These are phyloP conservation scores for Leuciscus waleckii DNA, from an alignment of 2,797 vertebrate species.

Conservation along the genomic window DNA sequence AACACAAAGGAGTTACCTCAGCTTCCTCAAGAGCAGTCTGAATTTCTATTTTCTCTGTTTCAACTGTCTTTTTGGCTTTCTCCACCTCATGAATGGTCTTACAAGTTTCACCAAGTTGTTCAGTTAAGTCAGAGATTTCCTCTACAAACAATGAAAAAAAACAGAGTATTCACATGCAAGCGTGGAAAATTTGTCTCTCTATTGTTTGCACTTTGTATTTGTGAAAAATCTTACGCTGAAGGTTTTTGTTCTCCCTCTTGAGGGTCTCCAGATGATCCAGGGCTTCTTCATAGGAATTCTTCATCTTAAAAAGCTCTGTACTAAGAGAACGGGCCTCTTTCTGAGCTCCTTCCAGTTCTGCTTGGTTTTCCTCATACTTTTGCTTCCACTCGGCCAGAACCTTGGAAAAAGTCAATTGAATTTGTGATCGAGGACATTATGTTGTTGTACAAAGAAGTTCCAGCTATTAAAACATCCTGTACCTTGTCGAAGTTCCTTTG, in stretches of 20 bases:
- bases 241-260: slow-evolving; percentile 91
- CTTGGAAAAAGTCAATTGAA: slow-evolving; percentile 49
- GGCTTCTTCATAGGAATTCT: slow-evolving; percentile 89
- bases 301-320: slow-evolving; percentile 89
- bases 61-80: slow-evolving; percentile 86
- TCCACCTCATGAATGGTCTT: slow-evolving; percentile 89
- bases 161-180: not conserved
- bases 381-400: slow-evolving; percentile 86
- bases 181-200: not conserved
- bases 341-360: slow-evolving; percentile 84
- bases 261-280: slow-evolving; percentile 88
- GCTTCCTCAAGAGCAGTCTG: slow-evolving; percentile 88
- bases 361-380: slow-evolving; percentile 86
- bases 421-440: not conserved
- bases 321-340: slow-evolving; percentile 85
- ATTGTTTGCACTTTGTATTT: not conserved
- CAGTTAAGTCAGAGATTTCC: slow-evolving; percentile 89
- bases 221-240: slow-evolving; percentile 73
- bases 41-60: slow-evolving; percentile 84
- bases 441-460: not conserved
- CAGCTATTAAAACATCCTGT: not conserved
- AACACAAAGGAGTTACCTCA: slow-evolving; percentile 76
- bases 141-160: slow-evolving; percentile 72
- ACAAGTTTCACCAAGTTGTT: slow-evolving; percentile 85
- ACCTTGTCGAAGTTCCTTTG: slow-evolving; percentile 90